Base-by-base conservation (phyloP, 2,797 vertebrate genomes). In the Onychomys leucogaster region DNA sequence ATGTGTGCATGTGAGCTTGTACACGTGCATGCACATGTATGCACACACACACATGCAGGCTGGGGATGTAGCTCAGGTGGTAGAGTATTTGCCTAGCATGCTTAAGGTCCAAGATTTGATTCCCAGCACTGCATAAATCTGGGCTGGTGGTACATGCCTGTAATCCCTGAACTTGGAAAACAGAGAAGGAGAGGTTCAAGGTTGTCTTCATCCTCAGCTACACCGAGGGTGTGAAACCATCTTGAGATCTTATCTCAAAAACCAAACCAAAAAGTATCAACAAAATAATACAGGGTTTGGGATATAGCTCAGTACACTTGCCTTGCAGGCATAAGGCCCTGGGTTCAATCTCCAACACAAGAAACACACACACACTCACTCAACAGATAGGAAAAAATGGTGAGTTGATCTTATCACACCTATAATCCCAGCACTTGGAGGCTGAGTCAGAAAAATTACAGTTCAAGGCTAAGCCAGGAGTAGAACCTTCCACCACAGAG, bases 11-110 rank as follows among this genome's bases (percentile, higher is more conserved):
- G 71, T 41, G 4, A 21, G 7, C 14, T 7, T 77, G 14, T 32
- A 7, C 2, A 8, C 8, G 5, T 23, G 16, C n/a, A 34, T 10
- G 34, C 17, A 16, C 16, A 11, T 27, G 0, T 19, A 13, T 7
- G 16, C 65, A 34, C 3, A 9, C 8, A 3, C n/a, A 37, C 17
- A 23, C 8, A 21, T 3, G 21, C 76, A 78, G 46, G 19, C 25
- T 83, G 14, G 81, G 57, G n/a, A 5, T 61, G 81, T 59, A 57
- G 52, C 10, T 57, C 52, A 82, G 52, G 52, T n/a, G n/a, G 52
- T 81, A 13, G 2, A 63, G 27, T 19, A 63, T 63, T 63, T 84
- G 37, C 37, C 59, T 43, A 43, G 27, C 37, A 32, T 41, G 27
- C 59, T 29, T 5, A 7, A 63, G 25, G n/a, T 27, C 55, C n/a